Conservation (phyloP, 2,888 invertebrate species). For the Papilio gigon region DNA sequence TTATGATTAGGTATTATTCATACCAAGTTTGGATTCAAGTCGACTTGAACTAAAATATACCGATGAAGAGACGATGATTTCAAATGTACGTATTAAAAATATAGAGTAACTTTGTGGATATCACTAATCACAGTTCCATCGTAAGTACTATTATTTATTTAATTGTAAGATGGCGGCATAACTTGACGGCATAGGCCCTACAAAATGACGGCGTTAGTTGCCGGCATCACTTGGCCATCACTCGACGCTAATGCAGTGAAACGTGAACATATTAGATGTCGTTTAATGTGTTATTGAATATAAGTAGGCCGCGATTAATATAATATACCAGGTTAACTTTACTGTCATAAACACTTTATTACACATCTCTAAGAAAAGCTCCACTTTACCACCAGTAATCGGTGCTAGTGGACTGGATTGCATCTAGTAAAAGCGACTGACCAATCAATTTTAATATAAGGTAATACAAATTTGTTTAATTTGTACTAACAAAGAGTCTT, state of each 20-base stretch:
- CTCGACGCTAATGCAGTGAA: slow-evolving; percentile 40
- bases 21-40: neutral
- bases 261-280: slow-evolving; percentile 30
- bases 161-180: slow-evolving; percentile 25
- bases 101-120: slow-evolving; percentile 48
- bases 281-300: slow-evolving; percentile 36
- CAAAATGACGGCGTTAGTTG: neutral
- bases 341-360: neutral
- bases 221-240: slow-evolving; percentile 23
- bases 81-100: neutral
- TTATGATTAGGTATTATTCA: neutral
- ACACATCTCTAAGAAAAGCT: slow-evolving; percentile 9
- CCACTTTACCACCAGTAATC: neutral
- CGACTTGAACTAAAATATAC: neutral
- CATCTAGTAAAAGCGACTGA: neutral
- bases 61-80: neutral
- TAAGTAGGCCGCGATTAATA: slow-evolving; percentile 9
- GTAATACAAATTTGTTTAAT: neutral
- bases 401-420: neutral
- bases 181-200: slow-evolving; percentile 22
- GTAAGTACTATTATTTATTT: too few relatives aligned
- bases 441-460: neutral
- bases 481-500: too few relatives aligned
- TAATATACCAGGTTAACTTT: slow-evolving; percentile 6
- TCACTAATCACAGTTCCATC: slow-evolving; percentile 45